Evolutionary conservation across 2,888 invertebrate species (phyloP), one percentile per base, ranked within the genome.

Genomic region (Epistrophella euchroma): DNA sequence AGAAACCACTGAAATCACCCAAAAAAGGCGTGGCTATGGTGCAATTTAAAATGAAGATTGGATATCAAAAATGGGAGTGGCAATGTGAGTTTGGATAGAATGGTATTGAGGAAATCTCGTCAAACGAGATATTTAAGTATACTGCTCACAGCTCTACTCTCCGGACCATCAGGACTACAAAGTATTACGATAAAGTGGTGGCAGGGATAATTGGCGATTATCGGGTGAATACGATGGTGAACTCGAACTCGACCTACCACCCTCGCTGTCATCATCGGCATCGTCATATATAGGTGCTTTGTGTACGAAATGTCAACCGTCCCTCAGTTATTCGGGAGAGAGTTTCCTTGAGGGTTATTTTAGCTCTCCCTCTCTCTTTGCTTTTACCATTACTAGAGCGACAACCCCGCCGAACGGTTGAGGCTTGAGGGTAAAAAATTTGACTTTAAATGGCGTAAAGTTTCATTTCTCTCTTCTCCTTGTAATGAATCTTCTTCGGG

Each of bases 171-270:
- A 28, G 32, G 47, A 32, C 5, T 45, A 55, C 71, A 56, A 56
- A 28, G n/a, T 56, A 19, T 74, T 43, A 47, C 19, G 64, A 71
- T 64, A 62, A 25, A 50, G 64, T 64, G 66, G 68, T 81, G 82
- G 86, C 71, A 86, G 78, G 86, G 86, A 86, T 86, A 86, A 86
- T 86, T 86, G 86, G 62, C 77, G 86, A 86, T 86, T 86, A 86
- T 86, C 86, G 82, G 86, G 86, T 86, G 86, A 86, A 82, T 86
- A 86, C 86, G 85, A 47, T 68, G 82, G 47, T 77, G 86, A 86
- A 86, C 86, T 86, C 86, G 81, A 86, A 86, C 86, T 86, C 86
- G 86, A 86, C 86, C 86, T 86, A 52, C 77, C 82, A 86, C 86
- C 86, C 82, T 77, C 82, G 82, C 70, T 73, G 82, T 82, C 77